Evolutionary conservation across 2,888 invertebrate genomes (phyloP), one percentile per base, ranked within the genome.

Genomic region (Synanthedon andrenaeformis): DNA sequence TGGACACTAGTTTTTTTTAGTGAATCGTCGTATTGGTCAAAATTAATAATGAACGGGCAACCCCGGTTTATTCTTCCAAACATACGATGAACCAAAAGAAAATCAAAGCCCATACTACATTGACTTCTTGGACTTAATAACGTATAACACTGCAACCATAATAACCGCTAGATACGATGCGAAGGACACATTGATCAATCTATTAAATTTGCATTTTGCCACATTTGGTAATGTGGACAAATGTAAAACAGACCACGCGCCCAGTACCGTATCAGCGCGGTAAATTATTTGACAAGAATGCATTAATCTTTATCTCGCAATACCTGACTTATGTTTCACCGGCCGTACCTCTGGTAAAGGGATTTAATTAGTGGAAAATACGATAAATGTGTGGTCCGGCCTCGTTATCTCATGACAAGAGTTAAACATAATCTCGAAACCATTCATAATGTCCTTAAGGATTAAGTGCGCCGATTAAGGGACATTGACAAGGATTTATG

Each of bases 291-390:
- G 79, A 82, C 81, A 81, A 72, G 76, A 67, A 62, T 62, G 66
- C 75, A 82, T 82, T 83, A 78, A 78, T 82, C 79, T 82, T 81
- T 80, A 83, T 82, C 78, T 77, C 74, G 74, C 74, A 67, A 74
- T 69, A 72, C 73, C 65, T 60, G 63, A 63, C 64, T 66, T 62
- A 62, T 61, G 60, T 58, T 63, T 60, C 60, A 62, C 60, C 66
- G 66, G 66, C 58, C 61, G 55, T 54, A 62, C 68, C 70, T 72
- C 54, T 54, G 54, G 65, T 72, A 74, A 74, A 72, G 69, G 71
- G 69, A 67, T 81, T 79, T 79, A 81, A 79, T 81, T 79, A 77
- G 75, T 69, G 66, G 66, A 61, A 65, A 63, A 72, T 72, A 69
- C 76, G 76, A 78, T 79, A 78, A 77, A 74, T 77, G 82, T 82